Conservation (phyloP, 2,113 vertebrate genomes). For the Dunckerocampus dactyliophorus region DNA sequence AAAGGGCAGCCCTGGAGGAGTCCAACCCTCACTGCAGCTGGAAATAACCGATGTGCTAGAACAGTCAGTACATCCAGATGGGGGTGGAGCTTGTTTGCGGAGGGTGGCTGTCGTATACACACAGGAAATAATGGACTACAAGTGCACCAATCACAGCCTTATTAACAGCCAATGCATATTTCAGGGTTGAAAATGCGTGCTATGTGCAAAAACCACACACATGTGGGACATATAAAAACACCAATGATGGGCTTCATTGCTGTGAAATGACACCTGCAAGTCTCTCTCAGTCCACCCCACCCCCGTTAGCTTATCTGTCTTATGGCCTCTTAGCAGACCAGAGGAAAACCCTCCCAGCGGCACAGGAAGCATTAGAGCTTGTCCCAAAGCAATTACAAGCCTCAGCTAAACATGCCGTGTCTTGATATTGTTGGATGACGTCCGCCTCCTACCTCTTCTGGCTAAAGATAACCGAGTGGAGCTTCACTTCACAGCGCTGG, state of each 20-base stretch:
- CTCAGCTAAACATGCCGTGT: slow-evolving; percentile 56
- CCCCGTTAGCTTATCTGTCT: slow-evolving; percentile 46
- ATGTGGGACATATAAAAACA: no score
- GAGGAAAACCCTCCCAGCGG: slow-evolving; percentile 53
- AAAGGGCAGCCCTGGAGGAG: no score
- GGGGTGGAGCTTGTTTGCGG: no score
- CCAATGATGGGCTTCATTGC: not conserved
- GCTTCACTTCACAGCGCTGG: slow-evolving; percentile 44
- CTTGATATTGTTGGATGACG: slow-evolving; percentile 57
- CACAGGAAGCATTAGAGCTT: slow-evolving; percentile 52
- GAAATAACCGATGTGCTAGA: no score
- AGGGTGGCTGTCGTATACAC: no score
- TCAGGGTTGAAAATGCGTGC: no score
- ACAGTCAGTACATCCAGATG: no score
- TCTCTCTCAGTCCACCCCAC: slow-evolving; percentile 10
- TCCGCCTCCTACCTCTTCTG: slow-evolving; percentile 41
- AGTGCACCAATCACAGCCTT: no score
- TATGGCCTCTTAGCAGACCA: slow-evolving; percentile 54
- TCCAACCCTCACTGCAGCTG: no score
- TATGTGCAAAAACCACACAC: no score
- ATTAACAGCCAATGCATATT: no score
- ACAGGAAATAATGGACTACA: no score
- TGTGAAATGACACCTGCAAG: slow-evolving; percentile 32
- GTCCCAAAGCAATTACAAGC: slow-evolving; percentile 72
- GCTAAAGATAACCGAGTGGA: slow-evolving; percentile 44